phyloP scores from a whole-genome alignment of 2,888 invertebrate species.

The Plagodis dolabraria region DNA sequence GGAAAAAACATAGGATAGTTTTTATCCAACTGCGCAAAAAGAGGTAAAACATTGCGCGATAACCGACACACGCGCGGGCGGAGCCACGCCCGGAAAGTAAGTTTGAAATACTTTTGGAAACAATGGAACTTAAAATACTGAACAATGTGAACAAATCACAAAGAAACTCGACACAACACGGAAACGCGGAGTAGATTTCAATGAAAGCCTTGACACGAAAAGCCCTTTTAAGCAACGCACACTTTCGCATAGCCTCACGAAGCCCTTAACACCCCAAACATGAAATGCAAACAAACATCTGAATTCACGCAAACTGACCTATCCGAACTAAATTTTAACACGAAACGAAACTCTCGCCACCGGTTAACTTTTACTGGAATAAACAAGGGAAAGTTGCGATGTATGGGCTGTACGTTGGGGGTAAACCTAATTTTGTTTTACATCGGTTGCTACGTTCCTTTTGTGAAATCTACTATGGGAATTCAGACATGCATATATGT shows the following conservation, averaged over 20 bases:
- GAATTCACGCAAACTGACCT: constrained; percentile 31
- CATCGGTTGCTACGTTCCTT: constrained; percentile 23
- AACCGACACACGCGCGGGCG: too few relatives aligned
- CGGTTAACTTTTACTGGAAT: constrained; percentile 25
- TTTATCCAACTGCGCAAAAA: too few relatives aligned
- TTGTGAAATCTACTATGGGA: constrained; percentile 2
- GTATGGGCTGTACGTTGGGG: constrained; percentile 27
- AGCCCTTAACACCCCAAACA: constrained; percentile 13
- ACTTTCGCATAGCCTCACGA: constrained; percentile 8
- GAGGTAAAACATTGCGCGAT: too few relatives aligned
- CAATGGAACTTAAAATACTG: too few relatives aligned
- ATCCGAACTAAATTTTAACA: constrained; percentile 31
- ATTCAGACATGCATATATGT: not conserved
- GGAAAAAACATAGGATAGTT: too few relatives aligned
- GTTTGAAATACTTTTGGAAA: too few relatives aligned
- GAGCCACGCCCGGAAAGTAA: too few relatives aligned
- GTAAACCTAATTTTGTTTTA: constrained; percentile 44
- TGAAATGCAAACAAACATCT: constrained; percentile 23
- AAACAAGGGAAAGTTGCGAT: constrained; percentile 27
- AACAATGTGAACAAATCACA: too few relatives aligned
- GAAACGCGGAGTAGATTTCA: constrained; percentile 3
- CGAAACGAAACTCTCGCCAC: constrained; percentile 18
- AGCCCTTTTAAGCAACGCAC: constrained; percentile 16
- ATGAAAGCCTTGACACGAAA: constrained; percentile 25
- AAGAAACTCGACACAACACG: constrained; percentile 5